A percentile compares a stretch with the other conserved stretches of the same genome.
phyloP scores from a whole-genome alignment of 2,113 vertebrate genomes.

The Gambusia affinis region DNA sequence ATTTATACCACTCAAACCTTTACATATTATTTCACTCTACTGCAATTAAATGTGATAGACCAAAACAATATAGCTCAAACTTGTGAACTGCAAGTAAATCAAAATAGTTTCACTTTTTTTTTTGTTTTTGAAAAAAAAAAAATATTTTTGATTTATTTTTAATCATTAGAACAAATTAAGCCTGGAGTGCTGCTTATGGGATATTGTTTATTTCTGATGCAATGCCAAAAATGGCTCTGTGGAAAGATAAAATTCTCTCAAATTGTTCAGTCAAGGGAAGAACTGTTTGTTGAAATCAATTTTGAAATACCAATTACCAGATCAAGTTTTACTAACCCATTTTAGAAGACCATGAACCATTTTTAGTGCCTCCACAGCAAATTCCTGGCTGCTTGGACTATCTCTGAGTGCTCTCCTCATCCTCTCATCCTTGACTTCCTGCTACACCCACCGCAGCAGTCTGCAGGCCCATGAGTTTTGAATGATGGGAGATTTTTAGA shows the following conservation, averaged over 20 bases:
- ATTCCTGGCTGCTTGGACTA: not conserved
- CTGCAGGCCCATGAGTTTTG: constrained; percentile 33
- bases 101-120: too few relatives aligned
- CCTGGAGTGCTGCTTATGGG: not conserved
- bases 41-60: too few relatives aligned
- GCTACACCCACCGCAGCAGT: constrained; percentile 15
- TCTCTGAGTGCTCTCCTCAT: constrained; percentile 34
- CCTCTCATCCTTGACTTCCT: constrained; percentile 47
- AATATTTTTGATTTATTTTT: not conserved
- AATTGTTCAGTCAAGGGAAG: not conserved
- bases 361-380: too few relatives aligned
- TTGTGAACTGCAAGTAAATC: too few relatives aligned
- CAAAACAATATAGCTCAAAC: too few relatives aligned
- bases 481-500: constrained; percentile 48
- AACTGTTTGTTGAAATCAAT: not conserved
- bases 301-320: not conserved
- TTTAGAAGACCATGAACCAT: not conserved
- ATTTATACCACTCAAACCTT: too few relatives aligned
- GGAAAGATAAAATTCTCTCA: not conserved
- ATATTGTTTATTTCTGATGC: constrained; percentile 4
- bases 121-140: not conserved
- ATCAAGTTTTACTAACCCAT: not conserved
- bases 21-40: too few relatives aligned
- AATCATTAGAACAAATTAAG: not conserved
- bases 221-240: constrained; percentile 1